Base-by-base conservation (phyloP, 2,797 vertebrate genomes). In the Sebastes ruberrimus region DNA sequence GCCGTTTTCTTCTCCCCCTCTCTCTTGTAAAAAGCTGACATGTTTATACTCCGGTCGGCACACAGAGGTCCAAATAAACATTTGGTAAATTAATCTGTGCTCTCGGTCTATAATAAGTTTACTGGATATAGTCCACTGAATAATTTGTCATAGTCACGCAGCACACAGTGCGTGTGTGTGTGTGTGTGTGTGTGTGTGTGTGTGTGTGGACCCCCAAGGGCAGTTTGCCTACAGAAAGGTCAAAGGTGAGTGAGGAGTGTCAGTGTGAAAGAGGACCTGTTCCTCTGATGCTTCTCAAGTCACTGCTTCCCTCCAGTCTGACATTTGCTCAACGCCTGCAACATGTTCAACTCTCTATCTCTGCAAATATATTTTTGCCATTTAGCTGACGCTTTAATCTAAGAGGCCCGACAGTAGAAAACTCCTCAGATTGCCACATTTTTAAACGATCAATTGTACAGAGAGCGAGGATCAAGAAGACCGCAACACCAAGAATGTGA, bases 191-290 rank as follows among this genome's bases (percentile, higher is more conserved):
- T 7, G 42, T 20, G 42, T 46, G 61, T 57, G 82, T 63, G 82
- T 74, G 81, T 62, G 82, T 74, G 82, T 61, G 78, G 71, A 87
- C 86, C 89, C 91, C 87, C 60, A 35, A 86, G 82, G 92, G 90
- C 86, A 89, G 83, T 89, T 89, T 89, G 92, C 89, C 90, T 86
- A 84, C 84, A 86, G 90, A 95, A 95, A 95, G 94, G 94, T 95
- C 92, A 95, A 88, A 93, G 94, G 95, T 94, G 89, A 94, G 60
- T 10, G 75, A 90, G 74, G 89, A 88, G 93, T 89, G 92, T 94
- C 91, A 91, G 85, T 70, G 86, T 94, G 93, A 94, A 95, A 95
- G 88, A 25, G 77, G 90, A 95, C 92, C 91, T 89, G 90, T 89
- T 86, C 78, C 79, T 86, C 81, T 74, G 82, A 86, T 84, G 86